phyloP scores from a whole-genome alignment of 1,140 invertebrate species.

The Trissolcus basalis region DNA sequence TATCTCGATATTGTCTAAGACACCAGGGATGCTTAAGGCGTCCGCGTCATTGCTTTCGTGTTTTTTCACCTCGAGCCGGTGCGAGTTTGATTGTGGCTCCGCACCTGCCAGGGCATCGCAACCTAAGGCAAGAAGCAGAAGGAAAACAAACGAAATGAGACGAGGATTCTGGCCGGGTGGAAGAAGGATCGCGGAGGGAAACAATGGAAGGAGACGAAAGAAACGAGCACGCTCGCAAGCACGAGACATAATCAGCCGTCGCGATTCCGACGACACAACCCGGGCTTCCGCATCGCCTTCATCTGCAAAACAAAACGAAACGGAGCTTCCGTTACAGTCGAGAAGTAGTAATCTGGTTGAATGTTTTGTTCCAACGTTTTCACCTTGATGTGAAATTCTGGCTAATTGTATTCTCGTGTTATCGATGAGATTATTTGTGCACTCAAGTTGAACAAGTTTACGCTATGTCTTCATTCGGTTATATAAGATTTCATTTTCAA shows the following conservation, averaged over 20 bases:
- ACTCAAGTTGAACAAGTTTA: too few relatives aligned
- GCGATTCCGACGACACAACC: slow-evolving; percentile 65
- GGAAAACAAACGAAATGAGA: slow-evolving; percentile 46
- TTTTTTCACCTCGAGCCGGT: slow-evolving; percentile 8
- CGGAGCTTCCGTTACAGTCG: too few relatives aligned
- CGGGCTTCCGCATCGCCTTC: slow-evolving; percentile 61
- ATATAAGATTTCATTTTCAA: too few relatives aligned
- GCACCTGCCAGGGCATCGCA: slow-evolving; percentile 41
- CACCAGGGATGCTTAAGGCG: slow-evolving; percentile 18
- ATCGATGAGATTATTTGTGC: too few relatives aligned
- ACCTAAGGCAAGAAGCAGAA: slow-evolving; percentile 56
- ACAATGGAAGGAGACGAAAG: slow-evolving; percentile 68
- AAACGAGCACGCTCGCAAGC: slow-evolving; percentile 61
- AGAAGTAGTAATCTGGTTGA: too few relatives aligned
- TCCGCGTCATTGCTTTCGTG: slow-evolving; percentile 14
- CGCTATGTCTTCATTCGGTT: too few relatives aligned
- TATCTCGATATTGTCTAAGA: slow-evolving; percentile 47
- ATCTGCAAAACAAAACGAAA: too few relatives aligned
- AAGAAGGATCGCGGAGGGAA: slow-evolving; percentile 58
- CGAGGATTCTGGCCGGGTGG: slow-evolving; percentile 52
- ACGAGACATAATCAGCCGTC: slow-evolving; percentile 74
- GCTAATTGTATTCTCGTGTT: too few relatives aligned
- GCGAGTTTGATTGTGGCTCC: slow-evolving; percentile 23
- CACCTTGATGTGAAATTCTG: too few relatives aligned
- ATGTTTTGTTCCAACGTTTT: too few relatives aligned